Base-by-base conservation (phyloP, 2,888 invertebrate genomes). In the Psococerastis gibbosa region DNA sequence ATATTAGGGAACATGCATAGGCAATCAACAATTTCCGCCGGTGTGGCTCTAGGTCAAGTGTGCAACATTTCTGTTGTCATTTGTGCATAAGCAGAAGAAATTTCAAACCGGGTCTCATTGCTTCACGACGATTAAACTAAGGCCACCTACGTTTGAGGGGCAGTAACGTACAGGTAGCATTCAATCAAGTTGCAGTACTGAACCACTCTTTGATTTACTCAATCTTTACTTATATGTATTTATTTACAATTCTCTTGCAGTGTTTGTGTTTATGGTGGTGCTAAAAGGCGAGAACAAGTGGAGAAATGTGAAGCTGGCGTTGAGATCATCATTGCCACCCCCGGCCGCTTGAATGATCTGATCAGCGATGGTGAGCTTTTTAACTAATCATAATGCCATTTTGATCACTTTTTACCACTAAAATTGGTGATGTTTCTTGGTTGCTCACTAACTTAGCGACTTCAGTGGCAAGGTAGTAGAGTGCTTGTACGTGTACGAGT, bases 301-400 rank as follows among this genome's bases (percentile, higher is more conserved):
- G 69, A 71, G 46, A 63, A 66, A 5, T 72, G 89, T 1, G 65
- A 70, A 1, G 67, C 69, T 49, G 92, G 89, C n/a, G 85, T 88
- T 0, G 87, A 94, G 59, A 91, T 95, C 48, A 78, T 94, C 0
- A 91, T 95, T 51, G 94, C 92, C 3, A 95, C 94, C 2, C 94
- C 94, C 0, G 94, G 94, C 2, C 69, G 94, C 43, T 67, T 95
- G 1, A 89, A 89, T 60, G 94, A 95, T 65, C 68, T 95, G n/a
- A 73, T 85, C 1, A 64, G 72, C 58, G 70, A 73, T 8, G 71
- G 62, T 41, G 43, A 47, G 47, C 47, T 11, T n/a, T n/a, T n/a
- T n/a, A n/a, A n/a, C n/a, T n/a, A n/a, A n/a, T n/a, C n/a, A 27
- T 17, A 2, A n/a, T n/a, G n/a, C n/a, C n/a, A n/a, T n/a, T 22